Base-by-base conservation (phyloP, 1,140 invertebrate genomes). In the Sycophaga agraensis region DNA sequence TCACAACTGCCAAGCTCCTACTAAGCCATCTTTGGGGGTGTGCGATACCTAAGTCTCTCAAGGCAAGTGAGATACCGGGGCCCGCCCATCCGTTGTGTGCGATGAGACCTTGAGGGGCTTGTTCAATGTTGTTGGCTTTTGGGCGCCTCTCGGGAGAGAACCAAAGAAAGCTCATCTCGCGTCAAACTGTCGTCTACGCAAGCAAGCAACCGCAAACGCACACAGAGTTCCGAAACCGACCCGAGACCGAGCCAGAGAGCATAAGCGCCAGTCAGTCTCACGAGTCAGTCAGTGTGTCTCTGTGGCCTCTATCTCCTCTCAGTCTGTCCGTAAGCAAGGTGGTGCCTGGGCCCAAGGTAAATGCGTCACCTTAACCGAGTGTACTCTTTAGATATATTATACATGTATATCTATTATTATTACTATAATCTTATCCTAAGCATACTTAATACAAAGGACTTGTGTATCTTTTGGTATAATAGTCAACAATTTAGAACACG, bases 301-400 rank as follows among this genome's bases (percentile, higher is more conserved):
- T 58, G 46, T 63, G 53, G 72, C 78, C 74, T 76, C 77, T 78
- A 75, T 75, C 77, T 77, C 77, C 77, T 79, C 78, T 80, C 76
- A 78, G 77, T 79, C 76, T 79, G 76, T 79, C 74, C 75, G 78
- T 80, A 78, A 81, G 72, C 78, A 81, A 81, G 79, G 79, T 81
- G 79, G 78, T 81, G 78, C 77, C 76, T 80, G 76, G 79, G 79
- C 78, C 78, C 75, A 81, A 81, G 79, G 79, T 81, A 81, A 81
- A 77, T 81, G 77, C 77, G 78, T 80, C 79, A 81, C 79, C 79
- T 81, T 81, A 81, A 81, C 70, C 74, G 78, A 81, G 78, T 81
- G 79, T 81, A 78, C 72, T 79, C 70, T 79, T 73, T 78, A 78
- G 74, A 76, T 79, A 76, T 77, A 71, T 72, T 71, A 65, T 76